Base-by-base conservation (phyloP, 1,140 invertebrate species). In the Metopolophium dirhodum region DNA sequence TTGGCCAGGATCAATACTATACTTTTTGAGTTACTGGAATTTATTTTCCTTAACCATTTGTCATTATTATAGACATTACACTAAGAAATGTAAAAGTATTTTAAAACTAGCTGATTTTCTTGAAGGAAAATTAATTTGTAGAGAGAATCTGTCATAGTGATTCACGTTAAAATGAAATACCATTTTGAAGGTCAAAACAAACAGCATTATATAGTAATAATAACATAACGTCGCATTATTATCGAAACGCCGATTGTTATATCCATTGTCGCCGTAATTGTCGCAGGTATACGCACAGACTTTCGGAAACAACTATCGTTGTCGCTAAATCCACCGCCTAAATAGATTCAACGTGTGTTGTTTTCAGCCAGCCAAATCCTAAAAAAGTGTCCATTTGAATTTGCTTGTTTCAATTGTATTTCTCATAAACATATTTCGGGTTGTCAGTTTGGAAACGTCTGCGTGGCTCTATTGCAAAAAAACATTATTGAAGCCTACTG, bases 101-200 rank as follows among this genome's bases (percentile, higher is more conserved):
- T 77, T n/a, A n/a, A 68, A 68, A 14, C 30, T 77, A 77, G 61
- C 4, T 18, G 61, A 41, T 41, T 41, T n/a, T 77, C 61, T 77
- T 77, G 11, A 77, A n/a, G n/a, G 61, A 77, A 77, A 77, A 77
- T n/a, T 77, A 77, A n/a, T 77, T 77, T 77, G n/a, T 77, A 68
- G 61, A 14, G 0, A n/a, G 11, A 68, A 68, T 68, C 30, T 68
- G 30, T 68, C 61, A 68, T 68, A 68, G 61, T n/a, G n/a, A 77
- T 77, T n/a, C 61, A 77, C n/a, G 30, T 77, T 18, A 77, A 77
- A 77, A 77, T 77, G 11, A 77, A 77, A 77, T 77, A 77, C 14
- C n/a, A 77, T 77, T n/a, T 77, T 77, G 30, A 77, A 77, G 61
- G 61, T 77, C n/a, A n/a, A 77, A 77, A n/a, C 9, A 77, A 77